Base-by-base conservation (phyloP, 2,888 invertebrate species). In the Loripinus fragilis region DNA sequence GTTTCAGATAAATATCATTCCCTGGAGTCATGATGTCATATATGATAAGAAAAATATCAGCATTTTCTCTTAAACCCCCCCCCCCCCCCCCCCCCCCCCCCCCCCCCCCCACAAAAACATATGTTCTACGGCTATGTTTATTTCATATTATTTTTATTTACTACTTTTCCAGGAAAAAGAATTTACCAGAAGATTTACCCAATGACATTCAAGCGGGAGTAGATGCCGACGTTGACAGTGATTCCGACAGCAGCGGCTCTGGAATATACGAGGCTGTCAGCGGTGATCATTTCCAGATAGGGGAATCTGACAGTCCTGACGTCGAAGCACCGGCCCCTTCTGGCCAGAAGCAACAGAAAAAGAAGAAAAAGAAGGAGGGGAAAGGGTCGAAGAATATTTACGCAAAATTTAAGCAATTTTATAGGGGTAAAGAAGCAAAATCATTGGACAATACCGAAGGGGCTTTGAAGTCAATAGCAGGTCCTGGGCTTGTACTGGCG, bases 201-300 rank as follows among this genome's bases (percentile, higher is more conserved):
- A 52, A 52, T 52, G 52, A 52, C 25, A 25, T 25, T 25, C 52
- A 81, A 77, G 42, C 85, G 71, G 86, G 85, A 23, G 75, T 75
- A 20, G 86, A 87, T 28, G 86, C 80, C 33, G 87, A 86, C 74
- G 78, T 85, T n/a, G 87, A 87, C 66, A 85, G 86, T 71, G 85
- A 86, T 48, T 76, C 84, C 5, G 83, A 86, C 71, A 85, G 85
- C 45, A 87, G 87, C 78, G 74, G 45, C 68, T 85, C 85, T 17
- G 87, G 87, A 60, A 86, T 87, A 12, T 87, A 87, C 50, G 87
- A 87, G 71, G 84, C 82, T 10, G 76, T 87, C 17, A 74, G 83
- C 35, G 73, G 74, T 25, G 74, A 66, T 8, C 38, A 71, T 10
- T 42, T 28, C 45, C 67, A 45, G 23, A 30, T 77, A n/a, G 78